Percentiles rank a stretch among this genome's conserved stretches.
Evolutionary conservation across 1,140 invertebrate species (phyloP).

Genomic region (Lordiphosa mommai): DNA sequence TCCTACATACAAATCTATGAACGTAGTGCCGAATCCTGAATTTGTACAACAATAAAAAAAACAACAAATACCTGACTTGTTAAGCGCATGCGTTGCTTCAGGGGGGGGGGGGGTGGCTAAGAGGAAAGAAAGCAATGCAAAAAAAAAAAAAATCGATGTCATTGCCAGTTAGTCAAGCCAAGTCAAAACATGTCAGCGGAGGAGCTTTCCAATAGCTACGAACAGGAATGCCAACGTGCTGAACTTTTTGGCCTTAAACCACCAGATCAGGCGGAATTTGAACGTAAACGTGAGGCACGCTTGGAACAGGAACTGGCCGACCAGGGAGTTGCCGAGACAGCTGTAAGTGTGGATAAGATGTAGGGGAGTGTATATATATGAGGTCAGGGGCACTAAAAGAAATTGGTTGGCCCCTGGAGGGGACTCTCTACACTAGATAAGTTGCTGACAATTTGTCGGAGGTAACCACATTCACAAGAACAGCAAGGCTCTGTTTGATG

Average conservation of each 20-base stretch:
- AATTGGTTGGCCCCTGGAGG: no score
- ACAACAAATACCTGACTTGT: neutral
- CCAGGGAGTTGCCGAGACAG: conserved; percentile 81
- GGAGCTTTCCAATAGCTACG: conserved; percentile 81
- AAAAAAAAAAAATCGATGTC: conserved; percentile 51
- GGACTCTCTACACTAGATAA: no score
- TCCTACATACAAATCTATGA: conserved; percentile 96
- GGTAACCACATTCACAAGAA: no score
- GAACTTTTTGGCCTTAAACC: conserved; percentile 86
- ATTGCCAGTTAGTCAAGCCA: conserved; percentile 20
- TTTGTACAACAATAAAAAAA: neutral
- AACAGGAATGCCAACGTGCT: conserved; percentile 86
- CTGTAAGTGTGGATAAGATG: conserved; percentile 44
- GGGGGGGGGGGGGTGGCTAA: neutral
- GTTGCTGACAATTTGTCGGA: no score
- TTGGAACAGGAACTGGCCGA: conserved; percentile 70
- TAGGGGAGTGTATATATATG: no score
- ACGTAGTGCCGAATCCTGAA: conserved; percentile 47
- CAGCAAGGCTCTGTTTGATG: no score
- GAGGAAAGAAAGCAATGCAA: neutral
- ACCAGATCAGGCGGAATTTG: conserved; percentile 85
- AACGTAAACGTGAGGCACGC: conserved; percentile 73
- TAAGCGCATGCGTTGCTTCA: conserved; percentile 33
- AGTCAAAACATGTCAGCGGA: conserved; percentile 40
- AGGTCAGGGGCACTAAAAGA: no score